Conservation (phyloP, 2,113 vertebrate species). For the Epinephelus fuscoguttatus region DNA sequence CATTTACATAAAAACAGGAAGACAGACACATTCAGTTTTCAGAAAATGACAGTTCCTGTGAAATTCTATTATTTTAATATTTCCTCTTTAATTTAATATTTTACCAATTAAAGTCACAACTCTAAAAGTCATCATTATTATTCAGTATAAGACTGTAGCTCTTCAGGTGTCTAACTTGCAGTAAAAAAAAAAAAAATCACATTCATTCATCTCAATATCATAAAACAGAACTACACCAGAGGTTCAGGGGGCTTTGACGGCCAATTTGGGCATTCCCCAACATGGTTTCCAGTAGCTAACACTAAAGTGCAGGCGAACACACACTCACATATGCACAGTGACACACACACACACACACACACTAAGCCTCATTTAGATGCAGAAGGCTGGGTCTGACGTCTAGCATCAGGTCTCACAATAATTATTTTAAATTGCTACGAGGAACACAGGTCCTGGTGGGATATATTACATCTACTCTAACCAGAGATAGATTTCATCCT, state of each 20-base stretch:
- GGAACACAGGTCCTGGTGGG: slow-evolving; percentile 94
- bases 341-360: neutral
- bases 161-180: slow-evolving; percentile 10
- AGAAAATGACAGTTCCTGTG: neutral
- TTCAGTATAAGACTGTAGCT: neutral
- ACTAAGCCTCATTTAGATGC: slow-evolving; percentile 92
- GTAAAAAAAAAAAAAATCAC: neutral
- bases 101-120: slow-evolving; percentile 21
- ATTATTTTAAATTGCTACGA: slow-evolving; percentile 98
- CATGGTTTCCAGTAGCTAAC: slow-evolving; percentile 44
- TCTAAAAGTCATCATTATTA: neutral
- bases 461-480: slow-evolving; percentile 96
- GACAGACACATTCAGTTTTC: neutral
- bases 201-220: too few species aligned
- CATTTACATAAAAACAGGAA: slow-evolving; percentile 5
- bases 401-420: slow-evolving; percentile 96
- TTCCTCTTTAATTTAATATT: slow-evolving; percentile 51
- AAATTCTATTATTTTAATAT: slow-evolving; percentile 51
- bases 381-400: slow-evolving; percentile 92
- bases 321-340: slow-evolving; percentile 11
- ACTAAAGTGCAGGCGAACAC: slow-evolving; percentile 22
- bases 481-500: slow-evolving; percentile 91
- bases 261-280: slow-evolving; percentile 34
- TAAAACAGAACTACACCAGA: slow-evolving; percentile 8
- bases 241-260: slow-evolving; percentile 31